These are phyloP conservation scores for Drosophila ezoana DNA, from an alignment of 2,888 invertebrate genomes.

Conservation along the genomic window DNA sequence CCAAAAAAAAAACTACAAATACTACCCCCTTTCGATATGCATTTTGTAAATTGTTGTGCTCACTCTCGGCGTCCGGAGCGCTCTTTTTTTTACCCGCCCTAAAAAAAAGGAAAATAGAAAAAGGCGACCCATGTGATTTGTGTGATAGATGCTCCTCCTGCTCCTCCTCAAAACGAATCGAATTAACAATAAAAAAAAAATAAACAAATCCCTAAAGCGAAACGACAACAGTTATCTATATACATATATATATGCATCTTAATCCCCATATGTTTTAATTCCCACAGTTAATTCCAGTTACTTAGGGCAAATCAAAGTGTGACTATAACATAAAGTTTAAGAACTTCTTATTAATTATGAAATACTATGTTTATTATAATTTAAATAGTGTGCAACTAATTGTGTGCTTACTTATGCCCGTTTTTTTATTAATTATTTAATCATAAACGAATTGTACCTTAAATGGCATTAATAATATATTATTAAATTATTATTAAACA, in stretches of 20 bases:
- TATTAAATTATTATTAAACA: constrained; percentile 44
- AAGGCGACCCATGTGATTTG: constrained; percentile 53
- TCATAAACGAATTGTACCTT: constrained; percentile 72
- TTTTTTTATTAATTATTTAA: constrained; percentile 49
- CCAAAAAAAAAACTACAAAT: constrained; percentile 2
- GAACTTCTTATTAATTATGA: constrained; percentile 37
- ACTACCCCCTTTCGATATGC: constrained; percentile 4
- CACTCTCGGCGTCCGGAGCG: constrained; percentile 7
- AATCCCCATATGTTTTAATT: constrained; percentile 5
- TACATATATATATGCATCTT: constrained; percentile 2
- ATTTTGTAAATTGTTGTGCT: constrained; percentile 26
- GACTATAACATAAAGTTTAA: not conserved
- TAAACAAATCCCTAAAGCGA: constrained; percentile 2
- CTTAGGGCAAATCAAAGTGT: constrained; percentile 1
- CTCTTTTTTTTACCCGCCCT: not conserved
- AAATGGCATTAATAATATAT: constrained; percentile 64
- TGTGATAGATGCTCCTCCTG: constrained; percentile 54
- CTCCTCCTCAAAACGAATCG: constrained; percentile 28
- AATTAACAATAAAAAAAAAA: constrained; percentile 25
- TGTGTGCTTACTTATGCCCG: constrained; percentile 54
- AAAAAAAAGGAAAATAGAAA: not conserved
- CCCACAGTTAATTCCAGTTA: constrained; percentile 22
- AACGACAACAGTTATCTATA: constrained; percentile 17
- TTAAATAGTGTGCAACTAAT: constrained; percentile 21
- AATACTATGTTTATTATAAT: constrained; percentile 44